These are phyloP conservation scores for Meteorus cinctellus DNA, from an alignment of 2,888 invertebrate genomes.

Conservation along the genomic window DNA sequence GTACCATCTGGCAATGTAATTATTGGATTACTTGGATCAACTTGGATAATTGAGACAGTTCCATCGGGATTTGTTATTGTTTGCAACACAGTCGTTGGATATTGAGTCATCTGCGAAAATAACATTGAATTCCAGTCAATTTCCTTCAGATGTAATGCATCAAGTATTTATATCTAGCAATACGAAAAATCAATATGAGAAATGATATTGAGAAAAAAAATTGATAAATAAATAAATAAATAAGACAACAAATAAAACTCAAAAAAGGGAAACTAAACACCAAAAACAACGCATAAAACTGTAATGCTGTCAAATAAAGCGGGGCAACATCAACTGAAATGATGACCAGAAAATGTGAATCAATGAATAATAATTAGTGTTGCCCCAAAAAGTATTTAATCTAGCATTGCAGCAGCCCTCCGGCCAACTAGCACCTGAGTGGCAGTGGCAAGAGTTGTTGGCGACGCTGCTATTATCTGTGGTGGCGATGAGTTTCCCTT, in stretches of 20 bases:
- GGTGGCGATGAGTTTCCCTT: conserved; percentile 73
- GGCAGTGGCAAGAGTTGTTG: conserved; percentile 71
- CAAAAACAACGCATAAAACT: conserved; percentile 52
- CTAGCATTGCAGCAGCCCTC: conserved; percentile 44
- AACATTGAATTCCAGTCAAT: conserved; percentile 48
- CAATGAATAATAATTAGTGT: conserved; percentile 44
- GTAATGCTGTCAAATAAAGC: conserved; percentile 49
- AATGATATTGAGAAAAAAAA: conserved; percentile 45
- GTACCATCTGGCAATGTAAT: conserved; percentile 97
- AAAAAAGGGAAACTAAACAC: conserved; percentile 72
- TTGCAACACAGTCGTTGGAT: conserved; percentile 92
- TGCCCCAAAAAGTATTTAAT: conserved; percentile 49
- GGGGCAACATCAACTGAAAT: conserved; percentile 42
- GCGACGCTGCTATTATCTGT: conserved; percentile 71
- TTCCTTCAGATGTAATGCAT: conserved; percentile 24
- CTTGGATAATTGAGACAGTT: conserved; percentile 95
- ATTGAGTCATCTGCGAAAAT: conserved; percentile 77
- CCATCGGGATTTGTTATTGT: conserved; percentile 98
- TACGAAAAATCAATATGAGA: conserved; percentile 48
- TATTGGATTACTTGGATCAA: conserved; percentile 94
- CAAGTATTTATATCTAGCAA: neutral
- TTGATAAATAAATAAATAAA: conserved; percentile 39
- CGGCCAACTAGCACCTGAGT: conserved; percentile 71
- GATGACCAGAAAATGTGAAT: conserved; percentile 48
- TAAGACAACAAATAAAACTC: conserved; percentile 65